Conservation (phyloP, 2,113 vertebrate genomes). For the Tapirus terrestris region DNA sequence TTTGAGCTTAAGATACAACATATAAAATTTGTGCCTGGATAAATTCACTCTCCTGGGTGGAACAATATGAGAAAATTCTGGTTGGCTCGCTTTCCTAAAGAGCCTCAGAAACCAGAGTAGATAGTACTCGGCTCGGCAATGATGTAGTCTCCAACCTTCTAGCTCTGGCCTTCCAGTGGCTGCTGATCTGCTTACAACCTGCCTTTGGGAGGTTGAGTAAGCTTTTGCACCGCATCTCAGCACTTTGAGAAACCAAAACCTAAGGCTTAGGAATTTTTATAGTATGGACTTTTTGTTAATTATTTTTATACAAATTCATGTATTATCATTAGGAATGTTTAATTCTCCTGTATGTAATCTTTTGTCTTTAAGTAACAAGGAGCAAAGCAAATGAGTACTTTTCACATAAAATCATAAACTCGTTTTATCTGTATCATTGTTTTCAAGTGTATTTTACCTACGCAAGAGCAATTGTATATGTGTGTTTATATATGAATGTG, state of each 20-base stretch:
- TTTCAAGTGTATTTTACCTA: background rate
- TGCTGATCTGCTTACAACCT: background rate
- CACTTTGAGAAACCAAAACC: background rate
- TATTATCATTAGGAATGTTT: background rate
- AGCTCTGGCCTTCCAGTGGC: background rate
- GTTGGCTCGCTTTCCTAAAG: background rate
- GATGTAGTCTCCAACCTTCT: background rate
- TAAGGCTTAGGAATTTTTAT: background rate
- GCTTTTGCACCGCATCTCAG: background rate
- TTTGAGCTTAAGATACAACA: background rate
- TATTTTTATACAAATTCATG: conserved; percentile 12
- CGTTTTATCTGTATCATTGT: background rate
- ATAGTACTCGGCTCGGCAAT: background rate
- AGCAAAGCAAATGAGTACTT: background rate
- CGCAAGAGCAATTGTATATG: background rate
- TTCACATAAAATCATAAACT: background rate
- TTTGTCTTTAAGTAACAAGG: background rate
- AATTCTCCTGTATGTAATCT: background rate
- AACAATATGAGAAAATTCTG: background rate
- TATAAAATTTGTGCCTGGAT: background rate
- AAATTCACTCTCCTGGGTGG: background rate
- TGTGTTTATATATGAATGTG: background rate
- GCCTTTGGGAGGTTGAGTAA: background rate
- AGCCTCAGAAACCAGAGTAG: background rate
- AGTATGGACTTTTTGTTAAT: background rate